Evolutionary conservation across 2,113 vertebrate genomes (phyloP), one percentile per base, ranked within the genome.

Genomic region (Pimephales promelas): DNA sequence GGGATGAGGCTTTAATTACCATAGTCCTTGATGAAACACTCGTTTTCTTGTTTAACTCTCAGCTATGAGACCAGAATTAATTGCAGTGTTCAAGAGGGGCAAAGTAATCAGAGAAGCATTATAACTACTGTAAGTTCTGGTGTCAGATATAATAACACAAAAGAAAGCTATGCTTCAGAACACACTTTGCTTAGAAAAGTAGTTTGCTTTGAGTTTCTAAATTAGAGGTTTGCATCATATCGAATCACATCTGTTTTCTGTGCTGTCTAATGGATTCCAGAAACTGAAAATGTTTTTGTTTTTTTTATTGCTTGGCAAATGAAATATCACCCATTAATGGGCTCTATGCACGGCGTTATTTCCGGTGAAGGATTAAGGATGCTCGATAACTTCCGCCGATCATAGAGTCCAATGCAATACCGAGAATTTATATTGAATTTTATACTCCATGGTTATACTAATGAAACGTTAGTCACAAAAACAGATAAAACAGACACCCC

Each of bases 1-100:
- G 59, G 79, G 77, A 57, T 49, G 11, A 31, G 73, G 49, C 47
- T 76, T 86, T 84, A 56, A 83, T 77, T 56, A 68, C 62, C 22
- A 34, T 45, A 54, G 64, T 74, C 45, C 56, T 73, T 61, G 57
- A 13, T 68, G 56, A 81, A 81, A 81, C 40, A 62, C 18, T 56
- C 16, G 34, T 79, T 85, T 72, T 74, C 59, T 61, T 71, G 76
- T 54, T 78, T 71, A 24, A 74, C 62, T 56, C 34, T 31, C 76
- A 75, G 56, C 36, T 64, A 64, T 70, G 52, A 83, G 78, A 34
- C 18, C 61, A 66, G 45, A 66, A 66, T 52, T 66, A 83, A 83
- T 83, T 49, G 26, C 56, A 64, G 47, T 64, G 43, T 22, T 76
- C 43, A 24, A 28, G 31, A 62, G 20, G 16, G n/a, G 16, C 77